phyloP scores from a whole-genome alignment of 2,888 invertebrate species.

The Frankliniella fusca region DNA sequence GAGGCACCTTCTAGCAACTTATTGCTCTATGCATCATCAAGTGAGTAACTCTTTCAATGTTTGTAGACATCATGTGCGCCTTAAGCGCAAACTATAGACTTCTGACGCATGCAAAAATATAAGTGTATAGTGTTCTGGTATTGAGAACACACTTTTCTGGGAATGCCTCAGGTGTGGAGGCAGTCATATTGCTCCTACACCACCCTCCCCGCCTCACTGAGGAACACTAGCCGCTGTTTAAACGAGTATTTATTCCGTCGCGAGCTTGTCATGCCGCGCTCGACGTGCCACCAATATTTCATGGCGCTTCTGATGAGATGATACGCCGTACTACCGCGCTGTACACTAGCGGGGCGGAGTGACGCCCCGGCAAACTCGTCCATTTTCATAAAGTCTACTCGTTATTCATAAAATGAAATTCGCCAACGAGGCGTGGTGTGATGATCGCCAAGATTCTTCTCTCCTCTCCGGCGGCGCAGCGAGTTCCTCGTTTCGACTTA shows the following conservation, averaged over 20 bases:
- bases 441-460: background rate
- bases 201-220: background rate
- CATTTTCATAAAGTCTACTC: conserved; percentile 18
- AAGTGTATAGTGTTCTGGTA: too few species aligned
- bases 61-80: too few species aligned
- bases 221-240: background rate
- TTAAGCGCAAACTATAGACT: too few species aligned
- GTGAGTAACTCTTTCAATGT: too few species aligned
- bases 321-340: background rate
- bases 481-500: background rate
- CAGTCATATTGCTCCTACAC: too few species aligned
- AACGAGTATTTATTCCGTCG: background rate
- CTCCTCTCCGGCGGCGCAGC: background rate
- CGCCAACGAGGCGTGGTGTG: background rate
- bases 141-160: too few species aligned
- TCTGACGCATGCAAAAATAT: too few species aligned
- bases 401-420: conserved; percentile 20
- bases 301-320: background rate
- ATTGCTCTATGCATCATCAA: too few species aligned
- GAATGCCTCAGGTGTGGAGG: too few species aligned
- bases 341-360: background rate
- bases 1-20: too few species aligned
- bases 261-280: too few species aligned
- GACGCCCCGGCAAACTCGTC: background rate
- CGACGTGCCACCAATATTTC: background rate